Evolutionary conservation across 2,113 vertebrate genomes (phyloP), one percentile per base, ranked within the genome.

Genomic region (Oceanodroma tethys): DNA sequence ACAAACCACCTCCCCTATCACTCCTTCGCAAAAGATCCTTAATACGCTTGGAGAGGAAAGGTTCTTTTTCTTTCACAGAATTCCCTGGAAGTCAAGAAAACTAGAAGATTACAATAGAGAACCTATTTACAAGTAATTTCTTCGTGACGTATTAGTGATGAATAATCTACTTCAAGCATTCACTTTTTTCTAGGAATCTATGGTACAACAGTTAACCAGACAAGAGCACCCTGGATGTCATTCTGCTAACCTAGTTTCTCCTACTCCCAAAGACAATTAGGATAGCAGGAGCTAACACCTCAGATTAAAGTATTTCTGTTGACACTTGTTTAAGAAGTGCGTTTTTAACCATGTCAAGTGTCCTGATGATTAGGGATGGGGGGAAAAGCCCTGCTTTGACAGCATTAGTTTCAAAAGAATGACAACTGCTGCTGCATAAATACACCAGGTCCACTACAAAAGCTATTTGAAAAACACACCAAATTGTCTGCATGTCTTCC

Each of bases 321-420:
- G 15, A 62, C 12, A 80, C 13, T 45, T 63, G 19, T 38, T 92
- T 71, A 75, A 20, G 4, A 38, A 59, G 17, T 18, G 12, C 2
- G 1, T 36, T 90, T 92, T 79, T 70, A 92, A 71, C 29, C 4
- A 22, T 6, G 7, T 38, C 52, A 70, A 56, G 4, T 42, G 34
- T 48, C 16, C 17, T 56, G 42, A n/a, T 18, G 3, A 11, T 48
- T 43, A 86, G 3, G 10, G 16, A 55, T 13, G 5, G 11, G 17
- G 7, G 11, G 11, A 68, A 80, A 4, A 1, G 0, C 2, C 4
- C 38, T 63, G 8, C 18, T 84, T 82, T 42, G 13, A 75, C 22
- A 81, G 36, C 12, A 75, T 10, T 2, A 29, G 29, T 74, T 88
- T 48, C 16, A 66, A 72, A 76, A 66, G 5, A 66, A 60, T 22